These are phyloP conservation scores for Australoheros facetus DNA, from an alignment of 2,797 vertebrate species.

Conservation along the genomic window DNA sequence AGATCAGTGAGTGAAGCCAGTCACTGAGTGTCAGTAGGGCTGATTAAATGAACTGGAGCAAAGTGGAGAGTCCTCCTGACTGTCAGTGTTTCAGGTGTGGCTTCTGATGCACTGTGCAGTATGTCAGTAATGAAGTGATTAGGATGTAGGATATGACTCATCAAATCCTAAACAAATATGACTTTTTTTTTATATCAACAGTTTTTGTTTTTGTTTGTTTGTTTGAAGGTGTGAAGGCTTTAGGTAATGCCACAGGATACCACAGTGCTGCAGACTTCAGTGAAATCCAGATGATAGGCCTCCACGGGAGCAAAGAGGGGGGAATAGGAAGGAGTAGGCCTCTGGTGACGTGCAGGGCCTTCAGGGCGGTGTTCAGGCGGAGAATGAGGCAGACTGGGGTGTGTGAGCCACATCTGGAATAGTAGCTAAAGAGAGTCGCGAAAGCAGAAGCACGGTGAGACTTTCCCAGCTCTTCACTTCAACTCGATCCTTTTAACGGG, in stretches of 20 bases:
- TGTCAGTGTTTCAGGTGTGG: not conserved
- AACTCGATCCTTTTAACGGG: slow-evolving; percentile 48
- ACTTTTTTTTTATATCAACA: not conserved
- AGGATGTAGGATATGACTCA: not conserved
- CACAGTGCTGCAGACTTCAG: slow-evolving; percentile 22
- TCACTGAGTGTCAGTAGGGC: not conserved
- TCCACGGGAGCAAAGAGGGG: not conserved
- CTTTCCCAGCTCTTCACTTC: slow-evolving; percentile 55
- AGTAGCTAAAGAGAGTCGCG: slow-evolving; percentile 71
- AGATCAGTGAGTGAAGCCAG: not conserved
- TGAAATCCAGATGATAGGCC: slow-evolving; percentile 48
- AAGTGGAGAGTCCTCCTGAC: slow-evolving; percentile 3
- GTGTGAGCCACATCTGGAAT: slow-evolving; percentile 83
- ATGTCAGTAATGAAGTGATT: not conserved
- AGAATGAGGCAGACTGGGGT: slow-evolving; percentile 71
- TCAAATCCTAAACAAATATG: not conserved
- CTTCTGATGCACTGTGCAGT: not conserved
- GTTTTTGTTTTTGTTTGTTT: not conserved
- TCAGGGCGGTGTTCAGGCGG: slow-evolving; percentile 83
- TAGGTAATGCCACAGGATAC: slow-evolving; percentile 16
- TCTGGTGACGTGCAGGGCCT: slow-evolving; percentile 78
- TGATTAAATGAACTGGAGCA: slow-evolving; percentile 19
- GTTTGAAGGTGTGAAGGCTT: not conserved
- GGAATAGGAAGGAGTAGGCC: slow-evolving; percentile 31
- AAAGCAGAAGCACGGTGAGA: slow-evolving; percentile 58